phyloP scores from a whole-genome alignment of 1,140 invertebrate species.

The Asbolus verrucosus region DNA sequence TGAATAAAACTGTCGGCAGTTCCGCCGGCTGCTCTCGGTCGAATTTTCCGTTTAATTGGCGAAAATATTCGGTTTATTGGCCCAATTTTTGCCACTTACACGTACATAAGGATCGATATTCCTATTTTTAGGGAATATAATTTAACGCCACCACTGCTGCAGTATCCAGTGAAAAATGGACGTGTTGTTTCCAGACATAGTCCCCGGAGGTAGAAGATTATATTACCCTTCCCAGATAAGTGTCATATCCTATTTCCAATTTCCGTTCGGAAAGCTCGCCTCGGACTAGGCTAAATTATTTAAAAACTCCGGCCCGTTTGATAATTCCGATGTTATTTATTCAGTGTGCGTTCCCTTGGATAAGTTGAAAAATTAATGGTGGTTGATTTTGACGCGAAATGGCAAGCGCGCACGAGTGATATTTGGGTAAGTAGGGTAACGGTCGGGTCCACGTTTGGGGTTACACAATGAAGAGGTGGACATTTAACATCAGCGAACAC shows the following conservation, averaged over 20 bases:
- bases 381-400: slow-evolving; percentile 6
- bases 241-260: slow-evolving; percentile 36
- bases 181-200: background rate
- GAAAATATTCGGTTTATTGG: slow-evolving; percentile 1
- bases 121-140: background rate
- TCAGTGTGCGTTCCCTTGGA: slow-evolving; percentile 13
- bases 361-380: slow-evolving; percentile 32
- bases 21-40: too few relatives aligned
- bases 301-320: slow-evolving; percentile 18
- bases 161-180: slow-evolving; percentile 30
- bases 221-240: slow-evolving; percentile 31
- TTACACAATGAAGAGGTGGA: background rate
- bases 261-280: slow-evolving; percentile 2
- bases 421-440: slow-evolving; percentile 3
- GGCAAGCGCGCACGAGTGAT: background rate
- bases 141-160: slow-evolving; percentile 18
- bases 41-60: slow-evolving; percentile 16
- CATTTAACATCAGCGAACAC: too few relatives aligned
- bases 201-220: slow-evolving; percentile 22
- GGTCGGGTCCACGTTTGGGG: background rate
- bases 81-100: background rate
- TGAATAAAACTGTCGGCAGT: too few relatives aligned
- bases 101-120: slow-evolving; percentile 4
- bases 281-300: slow-evolving; percentile 21
- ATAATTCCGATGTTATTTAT: slow-evolving; percentile 29